Conservation (phyloP, 2,113 vertebrate species). For the Oenanthe melanoleuca region DNA sequence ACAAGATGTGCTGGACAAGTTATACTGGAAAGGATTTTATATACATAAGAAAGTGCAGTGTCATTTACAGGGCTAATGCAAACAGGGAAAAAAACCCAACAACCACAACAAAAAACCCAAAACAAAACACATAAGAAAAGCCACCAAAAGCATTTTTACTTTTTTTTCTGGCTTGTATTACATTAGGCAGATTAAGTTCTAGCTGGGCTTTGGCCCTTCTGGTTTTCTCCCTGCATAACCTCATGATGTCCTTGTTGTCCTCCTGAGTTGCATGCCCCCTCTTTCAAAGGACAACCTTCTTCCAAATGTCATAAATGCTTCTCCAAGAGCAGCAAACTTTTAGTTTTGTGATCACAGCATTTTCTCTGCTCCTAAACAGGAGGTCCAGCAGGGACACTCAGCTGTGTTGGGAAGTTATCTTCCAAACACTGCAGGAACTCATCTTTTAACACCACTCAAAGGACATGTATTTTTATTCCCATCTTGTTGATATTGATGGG, state of each 20-base stretch:
- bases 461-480: background rate
- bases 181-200: background rate
- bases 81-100: background rate
- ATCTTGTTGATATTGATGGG: background rate
- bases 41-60: background rate
- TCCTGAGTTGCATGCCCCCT: background rate
- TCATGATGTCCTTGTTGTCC: fast-evolving
- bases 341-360: background rate
- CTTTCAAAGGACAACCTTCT: background rate
- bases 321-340: background rate
- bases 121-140: background rate
- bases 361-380: background rate
- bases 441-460: background rate
- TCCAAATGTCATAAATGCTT: background rate
- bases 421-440: background rate
- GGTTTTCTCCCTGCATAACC: background rate
- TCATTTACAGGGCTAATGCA: background rate
- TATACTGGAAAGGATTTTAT: background rate
- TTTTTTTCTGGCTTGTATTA: background rate
- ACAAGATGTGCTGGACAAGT: background rate
- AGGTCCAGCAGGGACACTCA: background rate
- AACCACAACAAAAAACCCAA: background rate
- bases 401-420: background rate
- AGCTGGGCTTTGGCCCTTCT: background rate
- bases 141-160: background rate